Conservation (phyloP, 2,113 vertebrate species). For the Corvus hawaiiensis region DNA sequence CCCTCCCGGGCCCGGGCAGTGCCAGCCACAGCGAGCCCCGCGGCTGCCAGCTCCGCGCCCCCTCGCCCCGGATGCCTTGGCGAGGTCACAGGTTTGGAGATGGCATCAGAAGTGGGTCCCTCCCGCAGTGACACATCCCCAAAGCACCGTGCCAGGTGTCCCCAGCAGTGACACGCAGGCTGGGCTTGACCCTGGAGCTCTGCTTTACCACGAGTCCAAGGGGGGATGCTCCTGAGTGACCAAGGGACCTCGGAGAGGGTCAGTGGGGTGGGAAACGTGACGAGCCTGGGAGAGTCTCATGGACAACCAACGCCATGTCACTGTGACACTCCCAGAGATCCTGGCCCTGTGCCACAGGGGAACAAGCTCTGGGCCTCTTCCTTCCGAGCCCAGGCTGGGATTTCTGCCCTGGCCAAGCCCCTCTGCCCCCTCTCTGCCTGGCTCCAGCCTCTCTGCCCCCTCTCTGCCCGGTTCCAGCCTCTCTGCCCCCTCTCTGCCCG, state of each 20-base stretch:
- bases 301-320: not conserved
- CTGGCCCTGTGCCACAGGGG: not conserved
- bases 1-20: not conserved
- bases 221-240: not conserved
- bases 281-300: not conserved
- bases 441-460: not conserved
- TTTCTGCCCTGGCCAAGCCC: not conserved
- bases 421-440: not conserved
- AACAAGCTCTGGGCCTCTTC: not conserved
- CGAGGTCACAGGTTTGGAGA: not conserved
- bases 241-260: not conserved
- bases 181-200: not conserved
- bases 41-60: not conserved
- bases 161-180: not conserved
- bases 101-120: not conserved
- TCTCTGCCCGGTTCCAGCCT: not conserved
- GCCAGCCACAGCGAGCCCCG: not conserved
- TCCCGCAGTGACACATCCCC: not conserved
- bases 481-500: not conserved
- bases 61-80: accelerated
- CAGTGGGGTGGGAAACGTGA: not conserved
- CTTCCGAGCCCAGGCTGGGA: not conserved
- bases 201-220: not conserved
- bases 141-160: not conserved
- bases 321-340: not conserved